Conservation (phyloP, 2,888 invertebrate genomes). For the Drosophila austrosaltans region DNA sequence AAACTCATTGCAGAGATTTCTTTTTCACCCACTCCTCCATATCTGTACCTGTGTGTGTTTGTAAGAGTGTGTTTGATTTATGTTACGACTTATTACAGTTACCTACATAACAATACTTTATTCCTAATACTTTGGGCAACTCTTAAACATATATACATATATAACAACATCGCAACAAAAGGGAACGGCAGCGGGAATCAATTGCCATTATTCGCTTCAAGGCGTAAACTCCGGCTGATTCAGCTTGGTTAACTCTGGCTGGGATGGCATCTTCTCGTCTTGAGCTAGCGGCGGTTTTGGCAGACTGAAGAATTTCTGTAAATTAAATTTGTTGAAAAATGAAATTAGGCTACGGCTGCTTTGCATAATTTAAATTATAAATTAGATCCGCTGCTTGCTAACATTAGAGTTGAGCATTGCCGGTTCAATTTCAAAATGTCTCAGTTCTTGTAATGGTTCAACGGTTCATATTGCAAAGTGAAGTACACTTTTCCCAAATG, state of each 20-base stretch:
- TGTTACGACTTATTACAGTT: conserved; percentile 67
- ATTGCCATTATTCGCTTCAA: conserved; percentile 34
- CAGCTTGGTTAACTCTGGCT: conserved; percentile 48
- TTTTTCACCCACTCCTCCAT: conserved; percentile 37
- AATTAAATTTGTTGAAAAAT: conserved; percentile 63
- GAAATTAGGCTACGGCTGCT: conserved; percentile 70
- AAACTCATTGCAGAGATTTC: conserved; percentile 79
- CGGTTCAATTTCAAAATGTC: conserved; percentile 10
- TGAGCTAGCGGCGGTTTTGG: conserved; percentile 77
- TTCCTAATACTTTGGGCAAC: conserved; percentile 73
- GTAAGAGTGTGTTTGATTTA: conserved; percentile 55
- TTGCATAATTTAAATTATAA: conserved; percentile 68
- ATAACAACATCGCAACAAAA: conserved; percentile 65
- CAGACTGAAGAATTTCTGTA: conserved; percentile 83
- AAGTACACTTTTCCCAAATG: neutral
- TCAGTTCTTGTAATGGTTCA: neutral
- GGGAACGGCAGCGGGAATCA: conserved; percentile 35
- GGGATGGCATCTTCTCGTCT: conserved; percentile 34
- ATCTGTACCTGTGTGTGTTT: conserved; percentile 3
- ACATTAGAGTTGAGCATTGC: conserved; percentile 16
- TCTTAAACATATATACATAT: conserved; percentile 44
- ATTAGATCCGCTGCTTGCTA: conserved; percentile 59
- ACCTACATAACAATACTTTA: conserved; percentile 68
- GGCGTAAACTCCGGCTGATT: conserved; percentile 40
- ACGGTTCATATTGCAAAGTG: conserved; percentile 1